Percentiles rank a stretch among this genome's conserved stretches.
phyloP scores from a whole-genome alignment of 2,888 invertebrate species.

The Trilocha varians region DNA sequence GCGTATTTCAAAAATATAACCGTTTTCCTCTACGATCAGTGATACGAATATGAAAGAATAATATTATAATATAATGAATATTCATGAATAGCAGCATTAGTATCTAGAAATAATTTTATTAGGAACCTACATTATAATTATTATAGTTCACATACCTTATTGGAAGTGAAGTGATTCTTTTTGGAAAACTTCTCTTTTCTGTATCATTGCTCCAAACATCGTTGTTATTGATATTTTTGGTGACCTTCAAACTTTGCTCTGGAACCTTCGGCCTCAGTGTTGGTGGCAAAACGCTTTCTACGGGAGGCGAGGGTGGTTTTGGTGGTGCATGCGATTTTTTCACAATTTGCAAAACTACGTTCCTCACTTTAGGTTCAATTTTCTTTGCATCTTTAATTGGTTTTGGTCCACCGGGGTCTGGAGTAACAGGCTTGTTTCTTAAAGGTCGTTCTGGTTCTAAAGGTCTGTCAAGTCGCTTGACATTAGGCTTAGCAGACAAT shows the following conservation, averaged over 20 bases:
- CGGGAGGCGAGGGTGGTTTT: conserved; percentile 15
- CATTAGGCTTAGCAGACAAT: conserved; percentile 20
- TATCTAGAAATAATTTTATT: too few relatives aligned
- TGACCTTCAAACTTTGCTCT: conserved; percentile 41
- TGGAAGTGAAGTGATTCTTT: conserved; percentile 30
- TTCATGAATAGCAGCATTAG: too few relatives aligned
- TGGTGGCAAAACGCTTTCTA: conserved; percentile 44
- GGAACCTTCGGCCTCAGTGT: conserved; percentile 42
- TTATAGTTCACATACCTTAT: conserved; percentile 45
- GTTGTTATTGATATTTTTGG: conserved; percentile 63
- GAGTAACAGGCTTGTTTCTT: conserved; percentile 33
- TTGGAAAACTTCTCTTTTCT: conserved; percentile 31
- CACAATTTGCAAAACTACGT: conserved; percentile 54
- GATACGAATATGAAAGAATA: conserved; percentile 9
- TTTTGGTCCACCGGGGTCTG: conserved; percentile 37
- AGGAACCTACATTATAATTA: too few relatives aligned
- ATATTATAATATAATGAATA: neutral
- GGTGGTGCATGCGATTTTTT: conserved; percentile 44
- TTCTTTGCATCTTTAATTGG: conserved; percentile 22
- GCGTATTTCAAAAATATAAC: conserved; percentile 22
- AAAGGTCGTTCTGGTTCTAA: conserved; percentile 40
- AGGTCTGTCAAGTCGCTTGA: conserved; percentile 33
- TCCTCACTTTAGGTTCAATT: conserved; percentile 39
- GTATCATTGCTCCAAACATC: conserved; percentile 54
- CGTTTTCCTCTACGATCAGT: conserved; percentile 29